Base-by-base conservation (phyloP, 2,888 invertebrate genomes). In the Lasioglossum pauxillum region DNA sequence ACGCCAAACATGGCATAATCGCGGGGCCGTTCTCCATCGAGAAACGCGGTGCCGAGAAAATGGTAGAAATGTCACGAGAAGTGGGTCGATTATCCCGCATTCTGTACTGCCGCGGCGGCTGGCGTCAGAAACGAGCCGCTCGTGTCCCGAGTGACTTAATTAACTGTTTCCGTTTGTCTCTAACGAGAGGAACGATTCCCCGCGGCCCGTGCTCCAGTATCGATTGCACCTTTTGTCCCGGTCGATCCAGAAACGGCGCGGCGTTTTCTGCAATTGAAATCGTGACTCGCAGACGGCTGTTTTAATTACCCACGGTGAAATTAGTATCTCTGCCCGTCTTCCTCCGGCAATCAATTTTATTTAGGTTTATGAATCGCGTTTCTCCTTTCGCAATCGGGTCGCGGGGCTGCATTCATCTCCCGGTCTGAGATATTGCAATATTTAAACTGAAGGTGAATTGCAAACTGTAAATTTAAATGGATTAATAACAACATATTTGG, bases 1-100 rank as follows among this genome's bases (percentile, higher is more conserved):
- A 57, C 72, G 16, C 88, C 84, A 88, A 88, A 87, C 75, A 87
- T 82, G 83, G 81, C 79, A 75, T 80, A 80, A 88, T 87, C 87
- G 84, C 75, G 41, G 85, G 71, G 80, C 75, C 83, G 71, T 75
- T 85, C 83, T 75, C 85, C 73, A 53, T 74, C 87, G 27, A 71
- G 67, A 38, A 38, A 27, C 64, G 64, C 64, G 64, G 7, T 88
- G 90, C 86, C 88, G 83, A 88, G 88, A 86, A 86, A 92, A 92
- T 93, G 89, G 91, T 90, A 90, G 88, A 89, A 91, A 93, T 92
- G 85, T 92, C 91, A 78, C 35, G 72, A 72, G 89, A 91, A 93
- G 89, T 91, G 90, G 92, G 92, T 93, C 91, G 91, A 91, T 92
- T 92, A 91, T 89, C 81, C 83, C 76, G 80, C 84, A 76, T 85